These are phyloP conservation scores for Lasioglossum baleicum DNA, from an alignment of 1,140 invertebrate species.

Conservation along the genomic window DNA sequence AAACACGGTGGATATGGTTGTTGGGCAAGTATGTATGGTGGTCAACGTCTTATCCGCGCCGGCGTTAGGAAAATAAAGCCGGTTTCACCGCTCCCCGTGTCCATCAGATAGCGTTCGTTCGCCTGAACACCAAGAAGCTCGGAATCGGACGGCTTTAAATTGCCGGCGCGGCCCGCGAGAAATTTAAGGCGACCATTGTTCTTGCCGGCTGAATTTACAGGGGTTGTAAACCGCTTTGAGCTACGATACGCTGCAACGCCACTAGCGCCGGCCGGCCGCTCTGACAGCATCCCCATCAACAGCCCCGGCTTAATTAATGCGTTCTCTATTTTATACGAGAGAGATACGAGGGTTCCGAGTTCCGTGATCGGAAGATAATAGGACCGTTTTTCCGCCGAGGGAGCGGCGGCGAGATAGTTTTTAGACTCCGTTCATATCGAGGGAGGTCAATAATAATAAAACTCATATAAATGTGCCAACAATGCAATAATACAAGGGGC, in stretches of 20 bases:
- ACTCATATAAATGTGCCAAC: too few species aligned
- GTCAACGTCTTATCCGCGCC: neutral
- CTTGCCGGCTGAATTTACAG: slow-evolving; percentile 31
- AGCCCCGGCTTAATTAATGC: slow-evolving; percentile 46
- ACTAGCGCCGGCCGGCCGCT: neutral
- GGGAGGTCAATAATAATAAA: too few species aligned
- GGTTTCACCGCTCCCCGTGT: slow-evolving; percentile 34
- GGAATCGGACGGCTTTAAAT: slow-evolving; percentile 45
- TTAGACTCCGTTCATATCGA: too few species aligned
- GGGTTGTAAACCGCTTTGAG: slow-evolving; percentile 50
- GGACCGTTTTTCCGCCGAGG: slow-evolving; percentile 1
- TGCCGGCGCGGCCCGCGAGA: slow-evolving; percentile 32
- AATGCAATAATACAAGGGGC: too few species aligned
- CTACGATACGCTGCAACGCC: slow-evolving; percentile 48
- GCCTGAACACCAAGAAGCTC: slow-evolving; percentile 12
- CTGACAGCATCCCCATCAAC: slow-evolving; percentile 40
- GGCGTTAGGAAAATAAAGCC: slow-evolving; percentile 28
- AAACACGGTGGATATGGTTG: neutral
- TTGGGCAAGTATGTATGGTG: too few species aligned
- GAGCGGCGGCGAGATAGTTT: neutral
- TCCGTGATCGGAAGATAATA: neutral
- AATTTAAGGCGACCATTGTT: slow-evolving; percentile 52
- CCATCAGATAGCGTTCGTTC: slow-evolving; percentile 37
- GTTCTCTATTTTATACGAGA: slow-evolving; percentile 37
- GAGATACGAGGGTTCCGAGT: slow-evolving; percentile 2